phyloP scores from a whole-genome alignment of 2,113 vertebrate species.

The Apteryx mantelli region DNA sequence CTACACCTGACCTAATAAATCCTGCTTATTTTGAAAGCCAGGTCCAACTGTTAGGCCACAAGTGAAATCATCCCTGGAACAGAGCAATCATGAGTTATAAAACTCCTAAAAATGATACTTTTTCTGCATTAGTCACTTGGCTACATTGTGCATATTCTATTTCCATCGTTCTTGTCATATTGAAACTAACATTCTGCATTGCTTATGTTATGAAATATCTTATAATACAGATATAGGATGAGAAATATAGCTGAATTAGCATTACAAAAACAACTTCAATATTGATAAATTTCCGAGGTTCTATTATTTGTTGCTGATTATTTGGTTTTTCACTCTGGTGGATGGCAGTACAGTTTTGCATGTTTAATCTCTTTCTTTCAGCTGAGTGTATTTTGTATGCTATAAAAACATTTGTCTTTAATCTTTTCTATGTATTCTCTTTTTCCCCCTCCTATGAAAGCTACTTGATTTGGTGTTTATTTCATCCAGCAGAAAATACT shows the following conservation, averaged over 20 bases:
- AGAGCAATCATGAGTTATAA: background rate
- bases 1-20: background rate
- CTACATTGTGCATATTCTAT: background rate
- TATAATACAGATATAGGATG: background rate
- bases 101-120: background rate
- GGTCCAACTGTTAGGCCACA: background rate
- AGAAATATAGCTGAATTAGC: background rate
- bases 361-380: background rate
- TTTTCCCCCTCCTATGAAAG: background rate
- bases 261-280: background rate
- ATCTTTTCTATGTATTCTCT: background rate
- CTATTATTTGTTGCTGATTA: background rate
- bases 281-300: background rate
- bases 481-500: conserved; percentile 40
- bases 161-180: background rate
- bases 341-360: background rate
- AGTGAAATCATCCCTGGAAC: background rate
- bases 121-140: background rate
- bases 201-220: background rate
- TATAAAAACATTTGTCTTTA: background rate
- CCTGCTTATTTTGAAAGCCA: background rate
- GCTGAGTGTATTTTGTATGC: background rate
- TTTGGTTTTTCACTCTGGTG: background rate
- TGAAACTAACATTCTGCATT: background rate
- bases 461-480: conserved; percentile 5